Conservation (phyloP, 2,888 invertebrate genomes). For the Petrolisthes manimaculis region DNA sequence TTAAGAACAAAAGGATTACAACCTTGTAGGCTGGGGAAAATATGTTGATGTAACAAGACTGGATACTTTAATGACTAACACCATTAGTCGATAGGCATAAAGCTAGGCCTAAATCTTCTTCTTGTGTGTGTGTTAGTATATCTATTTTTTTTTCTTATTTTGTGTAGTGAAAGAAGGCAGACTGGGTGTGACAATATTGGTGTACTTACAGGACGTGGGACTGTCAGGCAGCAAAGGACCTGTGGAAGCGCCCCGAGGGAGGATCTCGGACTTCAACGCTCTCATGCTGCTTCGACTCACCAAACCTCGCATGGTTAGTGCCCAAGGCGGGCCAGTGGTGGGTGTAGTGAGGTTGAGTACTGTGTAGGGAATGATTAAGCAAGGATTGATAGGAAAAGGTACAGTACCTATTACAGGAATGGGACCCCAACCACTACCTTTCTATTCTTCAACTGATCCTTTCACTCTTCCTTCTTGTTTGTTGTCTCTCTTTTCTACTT, state of each 20-base stretch:
- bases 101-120: no score
- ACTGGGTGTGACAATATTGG: not conserved
- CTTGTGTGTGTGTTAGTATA: not conserved
- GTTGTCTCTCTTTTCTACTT: no score
- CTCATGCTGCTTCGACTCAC: conserved; percentile 48
- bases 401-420: not conserved
- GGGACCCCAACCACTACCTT: no score
- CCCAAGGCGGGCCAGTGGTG: no score
- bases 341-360: not conserved
- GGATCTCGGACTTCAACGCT: conserved; percentile 58
- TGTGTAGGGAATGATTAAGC: not conserved
- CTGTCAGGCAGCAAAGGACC: conserved; percentile 37
- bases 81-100: no score
- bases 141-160: not conserved
- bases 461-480: no score
- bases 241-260: conserved; percentile 42
- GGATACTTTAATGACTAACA: no score
- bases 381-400: not conserved
- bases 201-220: conserved; percentile 45
- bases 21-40: no score
- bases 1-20: no score
- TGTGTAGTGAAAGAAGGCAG: not conserved
- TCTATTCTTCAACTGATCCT: no score
- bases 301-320: conserved; percentile 55
- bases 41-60: no score